These are phyloP conservation scores for Embiotoca jacksoni DNA, from an alignment of 2,113 vertebrate genomes.

Conservation along the genomic window DNA sequence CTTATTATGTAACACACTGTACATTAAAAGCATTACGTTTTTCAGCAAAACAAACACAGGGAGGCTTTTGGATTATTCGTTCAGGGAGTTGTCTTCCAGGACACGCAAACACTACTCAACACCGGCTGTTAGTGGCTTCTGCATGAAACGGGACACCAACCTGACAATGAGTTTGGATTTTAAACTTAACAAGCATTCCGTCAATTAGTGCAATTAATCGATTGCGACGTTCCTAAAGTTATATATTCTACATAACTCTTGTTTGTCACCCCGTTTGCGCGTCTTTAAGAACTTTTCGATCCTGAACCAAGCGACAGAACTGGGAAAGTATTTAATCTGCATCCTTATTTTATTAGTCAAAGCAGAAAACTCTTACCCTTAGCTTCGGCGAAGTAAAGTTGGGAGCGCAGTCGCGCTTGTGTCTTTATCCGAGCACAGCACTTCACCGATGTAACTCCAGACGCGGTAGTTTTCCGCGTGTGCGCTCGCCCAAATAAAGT, in stretches of 20 bases:
- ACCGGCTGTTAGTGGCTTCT: background rate
- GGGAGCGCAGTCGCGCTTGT: constrained; percentile 48
- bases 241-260: background rate
- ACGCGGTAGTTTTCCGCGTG: constrained; percentile 34
- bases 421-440: constrained; percentile 55
- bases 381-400: constrained; percentile 35
- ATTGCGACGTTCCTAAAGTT: background rate
- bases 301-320: background rate
- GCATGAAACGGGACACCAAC: background rate
- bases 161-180: background rate
- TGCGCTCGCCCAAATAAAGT: constrained; percentile 16
- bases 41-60: too few species aligned
- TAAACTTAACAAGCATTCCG: background rate
- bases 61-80: too few species aligned
- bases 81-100: too few species aligned
- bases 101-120: background rate
- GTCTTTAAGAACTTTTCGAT: constrained; percentile 10
- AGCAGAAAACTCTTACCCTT: constrained; percentile 61
- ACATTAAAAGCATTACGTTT: too few species aligned
- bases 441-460: constrained; percentile 57
- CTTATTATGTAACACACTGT: too few species aligned
- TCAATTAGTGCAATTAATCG: background rate
- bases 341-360: background rate
- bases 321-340: background rate
- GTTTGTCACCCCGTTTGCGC: background rate